Conservation (phyloP, 1,140 invertebrate species). For the Pararge aegeria region DNA sequence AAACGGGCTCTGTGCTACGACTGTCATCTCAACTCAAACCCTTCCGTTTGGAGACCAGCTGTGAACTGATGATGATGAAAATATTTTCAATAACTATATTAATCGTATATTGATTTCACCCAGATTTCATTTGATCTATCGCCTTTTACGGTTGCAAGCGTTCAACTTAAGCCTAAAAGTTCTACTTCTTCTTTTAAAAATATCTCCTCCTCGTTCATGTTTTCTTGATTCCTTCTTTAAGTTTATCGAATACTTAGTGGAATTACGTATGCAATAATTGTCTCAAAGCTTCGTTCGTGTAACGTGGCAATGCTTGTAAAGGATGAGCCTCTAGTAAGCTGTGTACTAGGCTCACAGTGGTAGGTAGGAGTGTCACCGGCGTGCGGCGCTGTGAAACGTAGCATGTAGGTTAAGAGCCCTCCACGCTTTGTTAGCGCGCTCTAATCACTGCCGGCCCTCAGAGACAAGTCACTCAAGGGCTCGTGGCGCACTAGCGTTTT, state of each 20-base stretch:
- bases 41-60: too few relatives aligned
- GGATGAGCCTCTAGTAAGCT: constrained; percentile 20
- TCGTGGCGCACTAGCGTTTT: constrained; percentile 72
- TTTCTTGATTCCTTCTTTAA: too few relatives aligned
- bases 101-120: too few relatives aligned
- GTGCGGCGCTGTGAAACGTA: constrained; percentile 64
- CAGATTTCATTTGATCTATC: too few relatives aligned
- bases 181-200: too few relatives aligned
- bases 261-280: not conserved
- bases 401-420: constrained; percentile 76
- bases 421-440: constrained; percentile 71
- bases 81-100: too few relatives aligned
- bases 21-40: too few relatives aligned
- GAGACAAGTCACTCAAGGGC: constrained; percentile 61
- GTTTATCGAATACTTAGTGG: not conserved
- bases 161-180: too few relatives aligned
- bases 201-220: too few relatives aligned
- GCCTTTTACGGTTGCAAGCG: too few relatives aligned
- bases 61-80: too few relatives aligned
- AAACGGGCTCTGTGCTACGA: too few relatives aligned
- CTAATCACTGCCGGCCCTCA: constrained; percentile 72
- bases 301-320: constrained; percentile 8
- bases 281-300: not conserved
- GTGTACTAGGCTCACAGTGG: constrained; percentile 57
- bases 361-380: constrained; percentile 53